Conservation (phyloP, 2,888 invertebrate species). For the Antheraea yamamai region DNA sequence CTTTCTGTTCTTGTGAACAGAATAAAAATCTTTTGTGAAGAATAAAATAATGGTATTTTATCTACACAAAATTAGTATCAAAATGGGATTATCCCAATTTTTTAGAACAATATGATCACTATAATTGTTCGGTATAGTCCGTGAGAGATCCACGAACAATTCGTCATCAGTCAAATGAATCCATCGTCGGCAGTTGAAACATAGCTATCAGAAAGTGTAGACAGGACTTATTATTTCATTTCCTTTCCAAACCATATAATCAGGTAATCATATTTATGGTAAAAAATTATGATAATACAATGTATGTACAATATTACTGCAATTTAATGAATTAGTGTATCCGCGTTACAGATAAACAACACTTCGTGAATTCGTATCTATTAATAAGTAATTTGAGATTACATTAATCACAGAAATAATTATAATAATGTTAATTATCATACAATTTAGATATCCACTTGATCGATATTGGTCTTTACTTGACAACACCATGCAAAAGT, state of each 20-base stretch:
- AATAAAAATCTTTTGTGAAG: no score
- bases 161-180: slow-evolving; percentile 77
- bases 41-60: no score
- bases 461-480: background rate
- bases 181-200: slow-evolving; percentile 54
- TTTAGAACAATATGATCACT: slow-evolving; percentile 32
- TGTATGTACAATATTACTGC: no score
- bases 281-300: no score
- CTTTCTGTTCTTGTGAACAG: no score
- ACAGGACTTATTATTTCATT: slow-evolving; percentile 21
- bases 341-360: no score
- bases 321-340: no score
- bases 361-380: no score
- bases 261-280: background rate
- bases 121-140: slow-evolving; percentile 39
- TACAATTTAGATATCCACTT: background rate
- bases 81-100: slow-evolving; percentile 6
- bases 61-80: background rate
- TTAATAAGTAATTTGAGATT: no score
- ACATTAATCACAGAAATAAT: no score
- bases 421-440: no score
- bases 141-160: slow-evolving; percentile 61
- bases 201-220: slow-evolving; percentile 20
- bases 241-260: background rate
- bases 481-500: background rate